Conservation (phyloP, 2,797 vertebrate genomes). For the Arnoldichthys spilopterus region DNA sequence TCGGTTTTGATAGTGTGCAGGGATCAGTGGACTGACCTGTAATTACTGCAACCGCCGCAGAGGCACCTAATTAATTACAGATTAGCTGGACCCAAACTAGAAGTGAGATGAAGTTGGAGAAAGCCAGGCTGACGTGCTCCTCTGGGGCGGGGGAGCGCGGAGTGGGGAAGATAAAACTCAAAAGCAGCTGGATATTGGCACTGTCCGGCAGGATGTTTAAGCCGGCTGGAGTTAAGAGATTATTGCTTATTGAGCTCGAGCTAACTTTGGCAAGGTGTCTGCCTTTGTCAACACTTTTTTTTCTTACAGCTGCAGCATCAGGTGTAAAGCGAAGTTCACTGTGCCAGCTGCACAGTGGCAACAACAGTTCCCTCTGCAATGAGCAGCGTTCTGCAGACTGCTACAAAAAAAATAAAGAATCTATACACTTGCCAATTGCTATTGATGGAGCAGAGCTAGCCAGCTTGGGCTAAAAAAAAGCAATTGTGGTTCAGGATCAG, state of each 20-base stretch:
- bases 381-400: conserved; percentile 24
- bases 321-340: conserved; percentile 47
- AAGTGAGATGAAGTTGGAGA: conserved; percentile 50
- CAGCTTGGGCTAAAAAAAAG: conserved; percentile 4
- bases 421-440: conserved; percentile 17
- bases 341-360: conserved; percentile 11
- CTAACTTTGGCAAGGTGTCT: conserved; percentile 51
- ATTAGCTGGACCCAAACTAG: conserved; percentile 55
- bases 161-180: conserved; percentile 49
- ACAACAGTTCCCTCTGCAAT: conserved; percentile 25
- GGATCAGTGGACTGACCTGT: conserved; percentile 62
- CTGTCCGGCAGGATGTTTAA: conserved; percentile 37
- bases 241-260: conserved; percentile 53
- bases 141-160: background rate
- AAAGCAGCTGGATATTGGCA: conserved; percentile 45
- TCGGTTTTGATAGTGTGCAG: conserved; percentile 51
- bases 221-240: conserved; percentile 43
- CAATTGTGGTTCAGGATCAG: background rate
- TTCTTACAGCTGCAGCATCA: conserved; percentile 26
- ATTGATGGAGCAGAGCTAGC: background rate
- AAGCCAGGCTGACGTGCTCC: conserved; percentile 33
- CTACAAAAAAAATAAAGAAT: conserved; percentile 30
- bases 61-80: conserved; percentile 64
- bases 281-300: conserved; percentile 47
- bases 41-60: conserved; percentile 51